phyloP scores from a whole-genome alignment of 2,113 vertebrate genomes.

The Nothobranchius furzeri region DNA sequence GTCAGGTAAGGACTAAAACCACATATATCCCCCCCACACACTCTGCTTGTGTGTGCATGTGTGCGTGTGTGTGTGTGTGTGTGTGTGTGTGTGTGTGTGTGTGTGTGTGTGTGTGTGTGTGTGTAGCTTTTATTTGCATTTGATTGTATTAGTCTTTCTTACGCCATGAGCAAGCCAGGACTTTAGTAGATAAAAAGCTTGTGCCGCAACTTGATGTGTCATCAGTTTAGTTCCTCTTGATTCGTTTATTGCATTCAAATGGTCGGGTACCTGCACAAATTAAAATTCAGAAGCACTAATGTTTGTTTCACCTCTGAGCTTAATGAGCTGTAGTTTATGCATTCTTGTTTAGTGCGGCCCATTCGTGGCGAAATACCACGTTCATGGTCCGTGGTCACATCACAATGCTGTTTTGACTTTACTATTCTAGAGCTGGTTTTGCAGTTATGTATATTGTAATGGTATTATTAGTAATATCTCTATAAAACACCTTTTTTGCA shows the following conservation, averaged over 20 bases:
- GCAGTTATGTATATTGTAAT: neutral
- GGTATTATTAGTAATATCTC: neutral
- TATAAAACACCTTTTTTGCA: neutral
- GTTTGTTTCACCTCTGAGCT: conserved; percentile 45
- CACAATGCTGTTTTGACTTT: neutral
- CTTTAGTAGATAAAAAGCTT: neutral
- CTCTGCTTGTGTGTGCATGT: too few species aligned
- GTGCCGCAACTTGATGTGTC: conserved; percentile 8
- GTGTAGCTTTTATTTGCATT: too few species aligned
- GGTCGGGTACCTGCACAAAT: conserved; percentile 17
- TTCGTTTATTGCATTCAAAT: conserved; percentile 45
- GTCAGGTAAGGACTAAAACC: too few species aligned
- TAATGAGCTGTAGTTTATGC: conserved; percentile 19
- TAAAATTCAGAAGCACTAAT: conserved; percentile 43
- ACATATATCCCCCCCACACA: too few species aligned
- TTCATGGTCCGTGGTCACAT: conserved; percentile 1
- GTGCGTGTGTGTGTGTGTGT: too few species aligned
- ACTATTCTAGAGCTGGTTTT: too few species aligned
- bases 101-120: too few species aligned
- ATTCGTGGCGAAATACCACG: conserved; percentile 18
- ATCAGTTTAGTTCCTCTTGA: conserved; percentile 47
- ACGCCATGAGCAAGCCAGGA: neutral
- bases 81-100: too few species aligned
- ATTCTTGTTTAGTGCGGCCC: neutral
- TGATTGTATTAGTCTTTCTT: too few species aligned